Conservation (phyloP, 2,888 invertebrate species). For the Heliconius cydno region DNA sequence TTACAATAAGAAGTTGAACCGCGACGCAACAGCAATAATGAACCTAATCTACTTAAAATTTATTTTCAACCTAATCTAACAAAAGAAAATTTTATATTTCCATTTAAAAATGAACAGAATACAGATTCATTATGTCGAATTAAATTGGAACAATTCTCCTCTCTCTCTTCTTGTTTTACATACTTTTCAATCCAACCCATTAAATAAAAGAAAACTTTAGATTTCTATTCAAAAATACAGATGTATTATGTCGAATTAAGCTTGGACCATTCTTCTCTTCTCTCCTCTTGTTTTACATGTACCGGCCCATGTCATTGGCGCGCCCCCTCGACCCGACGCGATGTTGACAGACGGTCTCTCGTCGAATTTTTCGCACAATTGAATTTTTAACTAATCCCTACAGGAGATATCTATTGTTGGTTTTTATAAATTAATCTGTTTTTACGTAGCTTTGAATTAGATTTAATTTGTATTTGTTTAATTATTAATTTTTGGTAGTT, state of each 20-base stretch:
- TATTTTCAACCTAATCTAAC: no score
- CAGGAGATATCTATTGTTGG: constrained; percentile 59
- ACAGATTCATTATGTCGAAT: constrained; percentile 11
- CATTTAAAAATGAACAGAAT: not conserved
- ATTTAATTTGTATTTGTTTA: constrained; percentile 28
- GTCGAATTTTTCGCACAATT: constrained; percentile 74
- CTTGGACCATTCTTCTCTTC: not conserved
- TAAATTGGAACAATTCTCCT: not conserved
- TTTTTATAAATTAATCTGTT: constrained; percentile 62
- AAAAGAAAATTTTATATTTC: no score
- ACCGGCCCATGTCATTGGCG: not conserved
- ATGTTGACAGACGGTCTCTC: constrained; percentile 54
- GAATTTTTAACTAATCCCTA: constrained; percentile 73
- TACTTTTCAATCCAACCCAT: not conserved
- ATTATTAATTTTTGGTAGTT: not conserved
- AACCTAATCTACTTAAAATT: no score
- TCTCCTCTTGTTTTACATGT: constrained; percentile 26
- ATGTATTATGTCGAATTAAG: constrained; percentile 21
- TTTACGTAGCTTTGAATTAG: constrained; percentile 38
- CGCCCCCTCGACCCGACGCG: constrained; percentile 26
- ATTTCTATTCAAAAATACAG: not conserved
- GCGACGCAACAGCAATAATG: not conserved
- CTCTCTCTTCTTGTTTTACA: constrained; percentile 15
- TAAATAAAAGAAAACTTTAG: no score
- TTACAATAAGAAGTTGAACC: not conserved